Evolutionary conservation across 2,888 invertebrate genomes (phyloP), one percentile per base, ranked within the genome.

Genomic region (Pharmacophagus antenor): DNA sequence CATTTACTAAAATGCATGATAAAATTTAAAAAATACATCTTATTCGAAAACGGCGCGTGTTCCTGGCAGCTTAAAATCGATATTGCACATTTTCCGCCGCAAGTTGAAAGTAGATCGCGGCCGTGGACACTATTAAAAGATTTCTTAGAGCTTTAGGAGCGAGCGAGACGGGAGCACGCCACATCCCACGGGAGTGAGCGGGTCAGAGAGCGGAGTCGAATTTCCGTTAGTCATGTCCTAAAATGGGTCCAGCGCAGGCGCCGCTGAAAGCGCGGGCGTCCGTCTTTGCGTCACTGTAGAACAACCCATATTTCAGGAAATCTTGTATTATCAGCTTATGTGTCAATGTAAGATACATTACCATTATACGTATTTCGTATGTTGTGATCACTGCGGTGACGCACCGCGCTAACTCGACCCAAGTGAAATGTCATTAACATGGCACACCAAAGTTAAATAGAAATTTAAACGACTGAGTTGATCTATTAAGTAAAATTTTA

Each of bases 221-320:
- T 93, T 93, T 93, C 93, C 91, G 90, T 91, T 91, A 92, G 92
- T 92, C 91, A 92, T 93, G 93, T 93, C 94, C 94, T 93, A 93
- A 94, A 93, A 93, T 93, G 94, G 94, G 91, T 88, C 87, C 91
- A 91, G 84, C 87, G 83, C 87, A 88, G 91, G 93, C 91, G 88
- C 89, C 87, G 90, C 87, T 86, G 88, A 87, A 87, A 85, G 89
- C 88, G 88, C 88, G 90, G 88, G 89, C 88, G 88, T 87, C 80
- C 78, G 83, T 79, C 84, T 86, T 84, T 88, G 77, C 89, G 89
- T 90, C 89, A 89, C 85, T 77, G 77, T 80, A 84, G 85, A 88
- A n/a, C n/a, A n/a, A 82, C 82, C 88, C 85, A 77, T 84, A 88
- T 89, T 89, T 89, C 89, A 89, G 90, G 87, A 87, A 89, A 89